Percentiles rank a stretch among this genome's conserved stretches.
Conservation (phyloP, 2,888 invertebrate genomes). For the Dendrolimus houi region DNA sequence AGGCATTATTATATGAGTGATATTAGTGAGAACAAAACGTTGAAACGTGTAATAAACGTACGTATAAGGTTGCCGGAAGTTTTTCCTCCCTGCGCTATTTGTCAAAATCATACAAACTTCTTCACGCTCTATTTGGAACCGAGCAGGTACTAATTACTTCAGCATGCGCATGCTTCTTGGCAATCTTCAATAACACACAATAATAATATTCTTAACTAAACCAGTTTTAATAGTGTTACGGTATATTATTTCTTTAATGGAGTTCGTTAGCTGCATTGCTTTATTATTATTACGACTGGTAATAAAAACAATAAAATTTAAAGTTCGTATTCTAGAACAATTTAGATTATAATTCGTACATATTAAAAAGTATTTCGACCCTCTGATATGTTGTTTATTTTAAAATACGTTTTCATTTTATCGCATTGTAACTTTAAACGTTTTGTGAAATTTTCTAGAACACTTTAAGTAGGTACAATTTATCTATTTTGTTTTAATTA, state of each 20-base stretch:
- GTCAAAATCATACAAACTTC: slow-evolving; percentile 21
- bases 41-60: slow-evolving; percentile 14
- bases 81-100: slow-evolving; percentile 25
- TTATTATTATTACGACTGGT: no score
- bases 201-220: background rate
- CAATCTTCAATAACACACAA: background rate
- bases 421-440: no score
- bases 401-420: no score
- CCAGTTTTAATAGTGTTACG: background rate
- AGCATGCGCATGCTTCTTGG: background rate
- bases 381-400: no score
- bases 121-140: background rate
- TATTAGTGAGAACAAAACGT: slow-evolving; percentile 8
- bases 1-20: slow-evolving; percentile 2
- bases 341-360: no score
- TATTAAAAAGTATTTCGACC: no score
- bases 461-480: no score
- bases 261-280: no score
- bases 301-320: no score
- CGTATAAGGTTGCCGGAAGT: slow-evolving; percentile 30
- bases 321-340: no score
- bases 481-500: no score
- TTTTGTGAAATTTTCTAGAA: no score
- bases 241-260: background rate
- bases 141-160: background rate